phyloP scores from a whole-genome alignment of 2,888 invertebrate species.

The Epinotia brunnichana region DNA sequence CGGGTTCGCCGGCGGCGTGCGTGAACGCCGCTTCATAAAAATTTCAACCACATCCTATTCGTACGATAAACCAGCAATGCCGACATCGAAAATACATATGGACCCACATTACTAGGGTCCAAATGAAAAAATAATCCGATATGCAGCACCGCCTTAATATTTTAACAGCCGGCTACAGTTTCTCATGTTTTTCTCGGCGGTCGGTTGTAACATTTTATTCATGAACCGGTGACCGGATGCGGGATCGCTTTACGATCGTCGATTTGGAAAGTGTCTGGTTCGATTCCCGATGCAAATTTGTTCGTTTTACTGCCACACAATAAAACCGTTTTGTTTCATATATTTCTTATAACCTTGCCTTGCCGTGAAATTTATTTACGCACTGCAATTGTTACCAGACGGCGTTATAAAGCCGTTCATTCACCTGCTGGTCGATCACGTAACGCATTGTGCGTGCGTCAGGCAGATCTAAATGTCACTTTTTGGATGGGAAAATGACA shows the following conservation, averaged over 20 bases:
- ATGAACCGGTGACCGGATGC: constrained; percentile 67
- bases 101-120: constrained; percentile 37
- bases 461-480: too few species aligned
- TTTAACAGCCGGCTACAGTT: constrained; percentile 52
- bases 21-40: constrained; percentile 30
- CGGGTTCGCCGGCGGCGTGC: constrained; percentile 9
- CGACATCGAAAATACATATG: constrained; percentile 38
- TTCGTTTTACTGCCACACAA: constrained; percentile 69
- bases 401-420: constrained; percentile 45
- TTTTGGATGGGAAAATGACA: too few species aligned
- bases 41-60: constrained; percentile 30
- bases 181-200: constrained; percentile 46
- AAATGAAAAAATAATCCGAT: constrained; percentile 42
- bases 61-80: constrained; percentile 39
- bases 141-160: constrained; percentile 51
- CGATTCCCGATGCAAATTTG: constrained; percentile 74
- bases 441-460: too few species aligned
- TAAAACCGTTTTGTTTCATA: constrained; percentile 72
- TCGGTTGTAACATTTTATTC: constrained; percentile 64
- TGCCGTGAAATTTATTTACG: constrained; percentile 61
- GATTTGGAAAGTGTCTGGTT: constrained; percentile 72
- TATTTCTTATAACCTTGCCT: constrained; percentile 52
- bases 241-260: constrained; percentile 75
- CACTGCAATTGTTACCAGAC: constrained; percentile 64
- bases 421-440: too few species aligned